Percentiles rank a stretch among this genome's conserved stretches.
phyloP scores from a whole-genome alignment of 2,888 invertebrate genomes.

The Hydraecia micacea region DNA sequence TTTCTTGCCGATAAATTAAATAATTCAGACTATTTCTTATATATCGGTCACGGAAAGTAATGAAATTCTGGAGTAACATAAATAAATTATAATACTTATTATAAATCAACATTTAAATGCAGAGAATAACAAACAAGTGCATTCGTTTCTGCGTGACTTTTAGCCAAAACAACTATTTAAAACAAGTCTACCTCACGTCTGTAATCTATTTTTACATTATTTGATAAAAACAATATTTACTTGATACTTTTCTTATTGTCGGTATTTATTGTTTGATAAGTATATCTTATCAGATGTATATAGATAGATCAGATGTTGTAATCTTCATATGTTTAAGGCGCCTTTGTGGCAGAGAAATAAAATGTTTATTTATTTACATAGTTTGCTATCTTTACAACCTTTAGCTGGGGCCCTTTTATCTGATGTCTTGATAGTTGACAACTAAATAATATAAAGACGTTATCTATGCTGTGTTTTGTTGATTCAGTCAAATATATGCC shows the following conservation, averaged over 20 bases:
- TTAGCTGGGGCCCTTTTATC: constrained; percentile 12
- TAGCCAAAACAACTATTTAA: neutral
- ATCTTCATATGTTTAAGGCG: neutral
- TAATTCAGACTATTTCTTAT: constrained; percentile 26
- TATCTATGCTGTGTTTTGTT: constrained; percentile 22
- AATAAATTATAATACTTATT: neutral
- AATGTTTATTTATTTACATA: neutral
- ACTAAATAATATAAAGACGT: constrained; percentile 21
- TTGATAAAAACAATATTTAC: neutral
- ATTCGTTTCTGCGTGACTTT: neutral
- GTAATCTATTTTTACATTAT: neutral
- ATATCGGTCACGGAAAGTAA: constrained; percentile 4
- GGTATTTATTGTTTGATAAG: neutral
- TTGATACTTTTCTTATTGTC: neutral
- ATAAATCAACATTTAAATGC: neutral
- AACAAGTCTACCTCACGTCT: neutral
- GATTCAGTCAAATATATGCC: neutral
- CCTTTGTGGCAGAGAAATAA: neutral
- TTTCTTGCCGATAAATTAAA: constrained; percentile 42
- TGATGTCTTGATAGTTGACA: constrained; percentile 18
- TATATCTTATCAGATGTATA: no score
- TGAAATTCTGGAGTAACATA: neutral
- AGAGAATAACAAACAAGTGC: neutral
- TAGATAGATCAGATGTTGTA: neutral
- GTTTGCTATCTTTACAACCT: constrained; percentile 7